These are phyloP conservation scores for Dermolepida albohirtum DNA, from an alignment of 2,888 invertebrate genomes.

Conservation along the genomic window DNA sequence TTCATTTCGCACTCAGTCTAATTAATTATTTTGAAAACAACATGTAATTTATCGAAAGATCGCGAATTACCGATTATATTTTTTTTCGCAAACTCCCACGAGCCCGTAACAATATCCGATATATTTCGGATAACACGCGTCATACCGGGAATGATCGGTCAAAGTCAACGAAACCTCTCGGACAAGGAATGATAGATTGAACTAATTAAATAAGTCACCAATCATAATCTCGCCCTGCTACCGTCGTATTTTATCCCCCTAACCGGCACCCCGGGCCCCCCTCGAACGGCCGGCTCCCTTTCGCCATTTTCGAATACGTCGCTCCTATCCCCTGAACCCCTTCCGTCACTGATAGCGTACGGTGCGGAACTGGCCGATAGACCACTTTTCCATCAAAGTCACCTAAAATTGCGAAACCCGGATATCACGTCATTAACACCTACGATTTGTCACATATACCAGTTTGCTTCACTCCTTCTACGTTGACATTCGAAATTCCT, in stretches of 20 bases:
- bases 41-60: background rate
- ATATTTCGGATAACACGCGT: slow-evolving; percentile 16
- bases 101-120: background rate
- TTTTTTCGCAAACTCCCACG: slow-evolving; percentile 3
- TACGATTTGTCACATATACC: slow-evolving; percentile 36
- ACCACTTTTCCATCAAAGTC: slow-evolving; percentile 56
- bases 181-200: slow-evolving; percentile 64
- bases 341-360: slow-evolving; percentile 1
- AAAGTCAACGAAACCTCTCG: slow-evolving; percentile 61
- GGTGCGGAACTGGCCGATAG: slow-evolving; percentile 20
- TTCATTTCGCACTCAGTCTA: no score
- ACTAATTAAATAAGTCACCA: slow-evolving; percentile 66
- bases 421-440: slow-evolving; percentile 37
- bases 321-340: background rate
- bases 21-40: no score
- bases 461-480: slow-evolving; percentile 1
- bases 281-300: background rate
- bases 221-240: slow-evolving; percentile 62
- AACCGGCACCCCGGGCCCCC: background rate
- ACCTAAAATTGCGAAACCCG: slow-evolving; percentile 46
- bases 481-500: background rate
- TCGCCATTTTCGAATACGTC: no score
- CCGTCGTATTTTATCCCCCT: slow-evolving; percentile 46
- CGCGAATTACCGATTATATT: background rate
- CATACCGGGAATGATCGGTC: slow-evolving; percentile 55